Base-by-base conservation (phyloP, 1,140 invertebrate species). In the Drosophila erecta region DNA sequence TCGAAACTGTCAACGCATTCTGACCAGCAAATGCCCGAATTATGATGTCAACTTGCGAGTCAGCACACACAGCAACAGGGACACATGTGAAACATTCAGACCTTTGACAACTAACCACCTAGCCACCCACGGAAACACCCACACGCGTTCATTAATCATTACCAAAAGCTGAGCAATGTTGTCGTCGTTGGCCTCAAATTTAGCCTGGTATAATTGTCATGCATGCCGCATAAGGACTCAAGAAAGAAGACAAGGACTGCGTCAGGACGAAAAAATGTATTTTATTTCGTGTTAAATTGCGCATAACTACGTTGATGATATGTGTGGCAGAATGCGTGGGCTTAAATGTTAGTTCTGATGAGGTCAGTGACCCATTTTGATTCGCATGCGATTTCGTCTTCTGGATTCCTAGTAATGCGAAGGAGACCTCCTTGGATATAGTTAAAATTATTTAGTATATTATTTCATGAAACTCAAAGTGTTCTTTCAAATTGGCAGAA, bases 41-140 rank as follows among this genome's bases (percentile, higher is more conserved):
- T 86, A 87, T 86, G 81, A 87, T 86, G 83, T 86, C 83, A 86
- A 72, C 83, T 76, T 73, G 60, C 60, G 80, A 87, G 78, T 87
- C 78, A 86, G 66, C 65, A 30, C 64, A 6, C 47, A 50, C 30
- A 14, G 24, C n/a, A 33, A 50, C 8, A 41, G 41, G 56, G 59
- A 49, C 47, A 70, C 54, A 41, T 38, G 51, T 37, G 27, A n/a
- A 11, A 46, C 27, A 4, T 17, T 22, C 35, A 27, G 27, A 30
- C 27, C 27, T 30, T 30, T 30, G 27, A 51, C 22, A 33, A 35
- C 14, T 15, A n/a, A n/a, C n/a, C n/a, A n/a, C 20, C 38, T 27
- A 22, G 15, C 38, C 41, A 20, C 24, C 20, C 61, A 74, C 51
- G 35, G 22, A 43, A 22, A 24, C 46, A 38, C 22, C 47, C 41